Base-by-base conservation (phyloP, 2,888 invertebrate species). In the Tetragnatha montana region DNA sequence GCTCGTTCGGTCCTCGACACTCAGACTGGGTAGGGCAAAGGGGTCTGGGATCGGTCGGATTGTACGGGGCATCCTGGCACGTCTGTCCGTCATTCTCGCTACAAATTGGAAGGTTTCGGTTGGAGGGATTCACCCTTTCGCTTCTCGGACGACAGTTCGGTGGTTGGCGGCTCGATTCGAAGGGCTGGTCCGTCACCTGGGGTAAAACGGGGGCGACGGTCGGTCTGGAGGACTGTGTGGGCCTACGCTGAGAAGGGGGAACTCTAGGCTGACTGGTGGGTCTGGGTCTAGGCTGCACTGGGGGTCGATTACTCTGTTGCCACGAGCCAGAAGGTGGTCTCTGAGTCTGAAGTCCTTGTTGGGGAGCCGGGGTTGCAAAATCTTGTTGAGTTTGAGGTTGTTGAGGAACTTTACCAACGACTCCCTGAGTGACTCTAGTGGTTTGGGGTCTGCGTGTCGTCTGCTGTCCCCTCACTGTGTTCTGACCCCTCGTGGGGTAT, bases 11-110 rank as follows among this genome's bases (percentile, higher is more conserved):
- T 4, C 71, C 22, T 49, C 90, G 69, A 35, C 90, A 90, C 1
- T 70, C 73, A 8, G 50, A 19, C 10, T 19, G 4, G 4, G 21
- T 47, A 0, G 81, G 81, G 22, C 90, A 90, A 50, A 84, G 19
- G 10, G 90, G 90, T 22, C 90, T 76, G 7, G 81, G 69, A 69
- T 90, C 90, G 14, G 87, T 69, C 8, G 90, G 87, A 35, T 90
- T 82, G 17, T 71, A 90, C 47, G 87, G 87, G 7, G 76, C 68
- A 75, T 79, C 60, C 60, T 90, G 90, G 51, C 90, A 51, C 4
- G 80, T 75, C 49, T 22, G 70, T 7, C n/a, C 8, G n/a, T 71
- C 79, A 6, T 60, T 21, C 14, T 81, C 83, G 1, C 75, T 79
- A 22, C 90, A 90, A 68, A 87, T 8, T 8, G 90, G 90, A 84